Conservation (phyloP, 2,888 invertebrate species). For the Cordylochernes scorpioides region DNA sequence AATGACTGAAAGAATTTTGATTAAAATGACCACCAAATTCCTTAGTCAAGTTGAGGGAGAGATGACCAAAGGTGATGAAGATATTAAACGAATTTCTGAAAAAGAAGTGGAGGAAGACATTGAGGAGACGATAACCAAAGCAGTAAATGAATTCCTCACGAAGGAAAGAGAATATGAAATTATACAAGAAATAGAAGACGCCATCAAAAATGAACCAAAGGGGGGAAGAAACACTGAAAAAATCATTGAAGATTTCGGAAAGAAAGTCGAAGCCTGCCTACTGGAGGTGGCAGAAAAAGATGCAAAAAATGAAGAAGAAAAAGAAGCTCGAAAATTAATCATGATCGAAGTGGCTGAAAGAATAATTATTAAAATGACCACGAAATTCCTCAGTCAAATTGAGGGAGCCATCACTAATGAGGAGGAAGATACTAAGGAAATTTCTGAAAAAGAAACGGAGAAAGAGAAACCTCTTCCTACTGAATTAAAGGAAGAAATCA, state of each 20-base stretch:
- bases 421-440: not conserved
- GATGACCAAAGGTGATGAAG: not conserved
- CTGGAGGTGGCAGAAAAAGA: conserved; percentile 2
- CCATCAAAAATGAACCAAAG: not conserved
- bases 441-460: not conserved
- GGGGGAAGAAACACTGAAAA: too few relatives aligned
- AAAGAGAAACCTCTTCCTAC: not conserved
- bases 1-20: not conserved
- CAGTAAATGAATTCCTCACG: not conserved
- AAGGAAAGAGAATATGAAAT: not conserved
- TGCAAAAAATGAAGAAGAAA: too few relatives aligned
- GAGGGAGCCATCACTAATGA: too few relatives aligned
- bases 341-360: too few relatives aligned
- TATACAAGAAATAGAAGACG: not conserved
- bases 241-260: too few relatives aligned
- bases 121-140: not conserved
- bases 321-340: too few relatives aligned
- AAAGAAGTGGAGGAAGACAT: not conserved
- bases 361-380: too few relatives aligned
- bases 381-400: too few relatives aligned
- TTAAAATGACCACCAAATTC: not conserved
- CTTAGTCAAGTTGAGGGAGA: too few relatives aligned
- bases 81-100: not conserved
- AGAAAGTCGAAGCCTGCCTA: not conserved
- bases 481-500: too few relatives aligned